Base-by-base conservation (phyloP, 2,113 vertebrate genomes). In the Megaceryle maxima region DNA sequence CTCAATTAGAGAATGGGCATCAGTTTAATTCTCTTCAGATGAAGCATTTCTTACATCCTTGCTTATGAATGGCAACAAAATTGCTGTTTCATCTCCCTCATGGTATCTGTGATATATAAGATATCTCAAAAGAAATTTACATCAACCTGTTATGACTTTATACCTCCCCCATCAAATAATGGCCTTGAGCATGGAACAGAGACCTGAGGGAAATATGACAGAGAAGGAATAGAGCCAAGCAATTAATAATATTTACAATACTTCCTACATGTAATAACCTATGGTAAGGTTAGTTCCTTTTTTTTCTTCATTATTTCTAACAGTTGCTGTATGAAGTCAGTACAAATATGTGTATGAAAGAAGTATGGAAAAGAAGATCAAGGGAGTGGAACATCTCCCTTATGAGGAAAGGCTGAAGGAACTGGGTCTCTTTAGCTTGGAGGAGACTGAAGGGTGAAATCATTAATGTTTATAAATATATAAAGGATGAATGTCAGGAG, bases 161-260 rank as follows among this genome's bases (percentile, higher is more conserved):
- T 94, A 94, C 92, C 88, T 96, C 89, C 83, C 92, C 78, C 87
- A 91, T 97, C 90, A 95, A 97, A 95, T 78, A 84, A 88, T 90
- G 96, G 95, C 91, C 87, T 96, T 97, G 95, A 96, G 91, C 78
- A 80, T 87, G 63, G 83, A 95, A 94, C 67, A 87, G 91, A 92
- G 92, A 95, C 95, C 96, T 95, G 92, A 95, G 96, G 95, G 82
- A 97, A 97, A 96, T 97, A 77, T 67, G 95, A 86, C 85, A 95
- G 97, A 88, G 82, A 93, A 95, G 75, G 84, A 94, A 97, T 75
- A 95, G 91, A 93, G 89, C 95, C 93, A 97, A 93, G 91, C 66
- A 96, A 96, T 97, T 95, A 95, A 96, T 94, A 96, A 97, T 96
- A 97, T 95, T 97, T 97, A 93, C 96, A 92, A 96, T 92, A 88